Conservation (phyloP, 2,797 vertebrate genomes). For the Hozukius guyotensis region DNA sequence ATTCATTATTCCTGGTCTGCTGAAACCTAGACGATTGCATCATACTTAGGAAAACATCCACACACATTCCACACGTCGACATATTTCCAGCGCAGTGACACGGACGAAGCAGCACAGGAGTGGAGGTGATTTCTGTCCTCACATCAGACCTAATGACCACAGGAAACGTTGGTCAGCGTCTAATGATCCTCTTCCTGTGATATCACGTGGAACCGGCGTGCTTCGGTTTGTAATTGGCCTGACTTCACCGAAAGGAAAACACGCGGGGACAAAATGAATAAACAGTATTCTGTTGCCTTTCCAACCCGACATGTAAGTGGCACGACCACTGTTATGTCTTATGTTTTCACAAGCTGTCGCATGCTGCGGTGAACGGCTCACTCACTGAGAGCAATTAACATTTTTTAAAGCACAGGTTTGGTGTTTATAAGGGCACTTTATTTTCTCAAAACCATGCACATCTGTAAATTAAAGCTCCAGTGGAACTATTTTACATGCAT, state of each 20-base stretch:
- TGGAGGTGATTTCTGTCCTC: slow-evolving; percentile 24
- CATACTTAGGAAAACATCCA: slow-evolving; percentile 38
- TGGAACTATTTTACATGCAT: neutral
- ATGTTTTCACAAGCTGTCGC: slow-evolving; percentile 23
- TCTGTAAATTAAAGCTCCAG: neutral
- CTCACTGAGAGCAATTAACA: neutral
- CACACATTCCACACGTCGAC: neutral
- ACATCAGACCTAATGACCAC: slow-evolving; percentile 37
- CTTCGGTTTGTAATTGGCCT: slow-evolving; percentile 30
- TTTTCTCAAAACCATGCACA: neutral
- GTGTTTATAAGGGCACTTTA: slow-evolving; percentile 15
- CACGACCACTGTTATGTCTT: neutral
- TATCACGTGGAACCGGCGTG: slow-evolving; percentile 35
- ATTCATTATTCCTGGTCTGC: slow-evolving; percentile 21
- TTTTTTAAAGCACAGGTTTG: neutral
- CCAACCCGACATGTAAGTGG: neutral
- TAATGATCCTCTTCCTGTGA: slow-evolving; percentile 66
- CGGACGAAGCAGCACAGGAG: neutral
- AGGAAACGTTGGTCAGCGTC: slow-evolving; percentile 44
- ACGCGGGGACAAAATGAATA: slow-evolving; percentile 29
- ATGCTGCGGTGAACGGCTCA: neutral
- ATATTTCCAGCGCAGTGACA: neutral
- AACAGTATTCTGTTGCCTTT: slow-evolving; percentile 22
- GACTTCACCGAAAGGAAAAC: slow-evolving; percentile 59
- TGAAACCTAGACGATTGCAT: slow-evolving; percentile 29